Evolutionary conservation across 2,888 invertebrate species (phyloP).

Genomic region (Pelosia muscerda): DNA sequence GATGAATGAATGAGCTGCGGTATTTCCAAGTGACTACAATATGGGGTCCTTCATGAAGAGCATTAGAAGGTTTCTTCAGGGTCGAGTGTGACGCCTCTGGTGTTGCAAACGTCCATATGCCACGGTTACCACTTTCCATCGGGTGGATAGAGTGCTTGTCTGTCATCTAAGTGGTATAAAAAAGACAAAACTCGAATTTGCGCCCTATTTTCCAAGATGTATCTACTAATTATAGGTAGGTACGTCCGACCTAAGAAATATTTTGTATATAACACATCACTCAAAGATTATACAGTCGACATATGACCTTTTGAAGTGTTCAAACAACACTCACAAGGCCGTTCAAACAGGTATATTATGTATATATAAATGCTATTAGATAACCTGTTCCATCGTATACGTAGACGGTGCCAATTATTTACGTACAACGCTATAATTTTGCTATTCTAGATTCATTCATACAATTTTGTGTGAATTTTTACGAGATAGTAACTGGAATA

Average conservation of each 20-base stretch:
- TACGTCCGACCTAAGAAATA: background rate
- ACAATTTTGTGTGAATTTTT: background rate
- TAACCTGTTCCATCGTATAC: background rate
- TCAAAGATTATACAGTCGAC: background rate
- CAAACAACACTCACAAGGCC: constrained; percentile 11
- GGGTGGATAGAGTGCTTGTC: too few relatives aligned
- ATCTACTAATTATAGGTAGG: too few relatives aligned
- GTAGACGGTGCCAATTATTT: background rate
- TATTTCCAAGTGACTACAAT: too few relatives aligned
- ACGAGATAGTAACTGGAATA: background rate
- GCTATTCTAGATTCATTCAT: constrained; percentile 10
- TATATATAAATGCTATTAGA: background rate
- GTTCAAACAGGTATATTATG: constrained; percentile 12
- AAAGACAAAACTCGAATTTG: too few relatives aligned
- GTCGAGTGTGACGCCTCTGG: too few relatives aligned
- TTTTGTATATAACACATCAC: background rate
- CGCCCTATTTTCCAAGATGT: too few relatives aligned
- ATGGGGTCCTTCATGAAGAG: too few relatives aligned
- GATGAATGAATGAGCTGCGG: too few relatives aligned
- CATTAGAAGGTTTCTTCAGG: too few relatives aligned
- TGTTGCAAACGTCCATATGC: too few relatives aligned
- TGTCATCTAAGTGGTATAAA: too few relatives aligned
- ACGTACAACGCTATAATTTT: background rate
- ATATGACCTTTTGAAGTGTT: constrained; percentile 2
- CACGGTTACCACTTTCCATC: too few relatives aligned